phyloP scores from a whole-genome alignment of 2,888 invertebrate species.

The Mesodorylaimus sp. region DNA sequence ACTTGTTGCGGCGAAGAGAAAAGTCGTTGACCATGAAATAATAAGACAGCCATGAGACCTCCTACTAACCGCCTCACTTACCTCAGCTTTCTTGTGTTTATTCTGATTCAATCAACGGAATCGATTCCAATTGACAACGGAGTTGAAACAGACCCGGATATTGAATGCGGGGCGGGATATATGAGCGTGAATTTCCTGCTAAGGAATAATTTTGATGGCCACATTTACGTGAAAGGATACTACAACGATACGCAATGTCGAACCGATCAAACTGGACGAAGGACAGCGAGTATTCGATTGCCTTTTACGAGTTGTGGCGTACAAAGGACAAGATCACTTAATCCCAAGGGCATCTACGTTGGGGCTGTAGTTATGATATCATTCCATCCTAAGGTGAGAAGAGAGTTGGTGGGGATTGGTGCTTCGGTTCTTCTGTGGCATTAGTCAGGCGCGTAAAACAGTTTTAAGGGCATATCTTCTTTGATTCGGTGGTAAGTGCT shows the following conservation, averaged over 20 bases:
- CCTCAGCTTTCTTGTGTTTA: background rate
- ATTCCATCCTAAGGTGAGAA: constrained; percentile 20
- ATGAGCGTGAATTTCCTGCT: constrained; percentile 30
- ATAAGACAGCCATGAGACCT: too few relatives aligned
- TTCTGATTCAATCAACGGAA: background rate
- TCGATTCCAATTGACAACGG: constrained; percentile 11
- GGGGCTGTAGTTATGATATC: constrained; percentile 27
- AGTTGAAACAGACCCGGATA: constrained; percentile 23
- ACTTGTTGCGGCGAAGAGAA: too few relatives aligned
- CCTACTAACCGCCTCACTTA: too few relatives aligned
- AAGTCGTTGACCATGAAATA: too few relatives aligned
- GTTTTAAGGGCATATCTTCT: too few relatives aligned
- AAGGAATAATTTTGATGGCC: constrained; percentile 19
- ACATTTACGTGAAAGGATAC: constrained; percentile 19
- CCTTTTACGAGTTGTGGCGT: constrained; percentile 27
- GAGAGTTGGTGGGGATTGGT: too few relatives aligned
- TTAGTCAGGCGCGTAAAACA: too few relatives aligned
- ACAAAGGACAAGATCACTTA: constrained; percentile 24
- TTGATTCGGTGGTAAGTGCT: too few relatives aligned
- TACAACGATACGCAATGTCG: constrained; percentile 10
- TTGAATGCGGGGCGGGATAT: constrained; percentile 27
- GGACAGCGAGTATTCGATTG: constrained; percentile 23
- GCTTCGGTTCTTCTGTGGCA: too few relatives aligned
- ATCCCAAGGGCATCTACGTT: constrained; percentile 27
- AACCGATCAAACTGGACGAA: constrained; percentile 2